These are phyloP conservation scores for Stenodema calcarata DNA, from an alignment of 2,888 invertebrate species.

Conservation along the genomic window DNA sequence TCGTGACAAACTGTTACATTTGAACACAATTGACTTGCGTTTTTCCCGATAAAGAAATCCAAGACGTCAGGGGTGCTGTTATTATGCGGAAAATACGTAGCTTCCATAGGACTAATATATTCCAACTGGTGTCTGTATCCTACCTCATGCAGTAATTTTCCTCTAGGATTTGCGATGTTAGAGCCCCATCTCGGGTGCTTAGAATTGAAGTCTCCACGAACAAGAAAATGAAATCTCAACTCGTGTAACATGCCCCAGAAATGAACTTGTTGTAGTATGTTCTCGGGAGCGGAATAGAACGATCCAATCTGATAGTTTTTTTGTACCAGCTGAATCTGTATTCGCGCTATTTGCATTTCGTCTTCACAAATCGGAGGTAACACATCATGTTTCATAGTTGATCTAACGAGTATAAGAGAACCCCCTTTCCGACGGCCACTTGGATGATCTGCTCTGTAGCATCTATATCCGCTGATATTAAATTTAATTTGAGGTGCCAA, in stretches of 20 bases:
- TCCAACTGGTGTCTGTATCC: background rate
- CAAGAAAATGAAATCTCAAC: background rate
- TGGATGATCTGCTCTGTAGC: constrained; percentile 7
- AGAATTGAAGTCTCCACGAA: too few relatives aligned
- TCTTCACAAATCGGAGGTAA: constrained; percentile 5
- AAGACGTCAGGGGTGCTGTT: background rate
- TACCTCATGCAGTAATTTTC: background rate
- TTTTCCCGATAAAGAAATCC: constrained; percentile 22
- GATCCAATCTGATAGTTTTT: background rate
- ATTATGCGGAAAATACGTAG: constrained; percentile 6
- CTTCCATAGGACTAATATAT: background rate
- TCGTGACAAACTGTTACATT: background rate
- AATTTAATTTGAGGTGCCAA: too few relatives aligned
- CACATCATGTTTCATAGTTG: background rate
- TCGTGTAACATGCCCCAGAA: background rate
- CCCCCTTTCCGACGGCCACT: constrained; percentile 13
- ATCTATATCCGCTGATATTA: background rate
- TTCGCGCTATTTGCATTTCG: constrained; percentile 18
- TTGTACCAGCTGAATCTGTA: background rate
- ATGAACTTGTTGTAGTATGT: background rate
- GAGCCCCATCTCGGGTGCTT: too few relatives aligned
- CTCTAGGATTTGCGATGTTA: background rate
- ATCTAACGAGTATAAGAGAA: background rate
- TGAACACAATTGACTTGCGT: background rate
- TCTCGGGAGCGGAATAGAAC: constrained; percentile 22